Base-by-base conservation (phyloP, 1,140 invertebrate species). In the Wasmannia auropunctata region DNA sequence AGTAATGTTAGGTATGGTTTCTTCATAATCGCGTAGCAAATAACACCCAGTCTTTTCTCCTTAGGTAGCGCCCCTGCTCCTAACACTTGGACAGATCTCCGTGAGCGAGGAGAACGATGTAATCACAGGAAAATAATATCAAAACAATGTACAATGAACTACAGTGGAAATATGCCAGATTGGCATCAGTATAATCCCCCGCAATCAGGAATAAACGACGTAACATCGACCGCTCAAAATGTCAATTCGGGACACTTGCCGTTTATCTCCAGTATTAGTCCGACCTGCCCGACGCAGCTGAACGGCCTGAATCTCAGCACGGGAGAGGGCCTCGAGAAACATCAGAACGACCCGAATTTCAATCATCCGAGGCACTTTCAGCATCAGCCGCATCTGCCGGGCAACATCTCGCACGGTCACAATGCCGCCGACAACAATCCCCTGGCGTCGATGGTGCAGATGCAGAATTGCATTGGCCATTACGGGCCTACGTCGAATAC, bases 111-210 rank as follows among this genome's bases (percentile, higher is more conserved):
- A 70, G 72, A 86, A 86, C 63, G 51, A 88, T 62, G 76, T 83
- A 76, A 80, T 80, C 63, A 85, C 22, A 74, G 19, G 0, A 87
- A 83, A 86, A 70, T 67, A 84, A 65, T 67, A 81, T 5, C 75
- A 85, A 88, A 81, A 91, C 77, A 88, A 91, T 91, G 90, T 91
- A 91, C 90, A 91, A 91, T 91, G 90, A 91, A 91, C 90, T 91
- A 91, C 90, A 37, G 40, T 87, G 89, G 90, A 75, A 91, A 90
- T 86, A 86, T 91, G 88, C 86, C 90, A 85, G 88, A 91, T 86
- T 91, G 90, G 90, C 90, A 91, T 75, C 90, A 91, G 14, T 91
- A 90, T 90, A 91, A 90, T 81, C 37, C 84, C 1, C 56, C 88
- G 4, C 90, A 91, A 60, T 67, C 85, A 34, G 81, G 69, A 70